Evolutionary conservation across 2,113 vertebrate genomes (phyloP).

Genomic region (Rhodinocichla rosea): DNA sequence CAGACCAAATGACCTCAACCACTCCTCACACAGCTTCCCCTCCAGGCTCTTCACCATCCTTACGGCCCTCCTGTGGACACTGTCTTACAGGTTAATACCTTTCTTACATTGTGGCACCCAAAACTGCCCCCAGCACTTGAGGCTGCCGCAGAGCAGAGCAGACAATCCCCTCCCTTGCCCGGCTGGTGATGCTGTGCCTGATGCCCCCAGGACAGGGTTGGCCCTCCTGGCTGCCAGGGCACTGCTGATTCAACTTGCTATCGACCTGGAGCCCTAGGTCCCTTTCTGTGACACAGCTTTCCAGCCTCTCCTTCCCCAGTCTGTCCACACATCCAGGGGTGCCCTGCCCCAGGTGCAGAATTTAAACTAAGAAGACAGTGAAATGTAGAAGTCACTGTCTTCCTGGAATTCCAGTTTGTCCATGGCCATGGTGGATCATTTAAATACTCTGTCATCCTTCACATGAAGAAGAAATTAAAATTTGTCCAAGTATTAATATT

Average conservation of each 20-base stretch:
- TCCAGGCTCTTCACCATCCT: background rate
- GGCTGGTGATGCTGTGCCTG: accelerated
- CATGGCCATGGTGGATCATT: background rate
- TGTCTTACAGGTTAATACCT: accelerated
- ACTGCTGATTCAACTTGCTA: background rate
- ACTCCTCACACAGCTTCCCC: accelerated
- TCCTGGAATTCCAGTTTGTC: background rate
- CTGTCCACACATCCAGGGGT: background rate
- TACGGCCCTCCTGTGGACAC: background rate
- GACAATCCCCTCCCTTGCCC: background rate
- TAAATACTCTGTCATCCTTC: background rate
- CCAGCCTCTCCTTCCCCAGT: background rate
- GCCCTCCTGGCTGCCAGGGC: background rate
- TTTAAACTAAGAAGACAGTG: background rate
- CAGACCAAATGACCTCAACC: background rate
- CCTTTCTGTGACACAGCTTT: background rate
- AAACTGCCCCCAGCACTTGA: background rate
- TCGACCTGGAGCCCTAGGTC: accelerated
- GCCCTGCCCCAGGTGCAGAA: background rate
- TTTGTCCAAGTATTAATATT: background rate
- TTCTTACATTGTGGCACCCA: background rate
- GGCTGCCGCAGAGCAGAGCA: accelerated
- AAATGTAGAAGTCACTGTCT: background rate
- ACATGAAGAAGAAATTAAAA: background rate
- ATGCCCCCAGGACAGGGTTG: background rate